phyloP scores from a whole-genome alignment of 2,888 invertebrate genomes.

The Andrena chrysosceles region DNA sequence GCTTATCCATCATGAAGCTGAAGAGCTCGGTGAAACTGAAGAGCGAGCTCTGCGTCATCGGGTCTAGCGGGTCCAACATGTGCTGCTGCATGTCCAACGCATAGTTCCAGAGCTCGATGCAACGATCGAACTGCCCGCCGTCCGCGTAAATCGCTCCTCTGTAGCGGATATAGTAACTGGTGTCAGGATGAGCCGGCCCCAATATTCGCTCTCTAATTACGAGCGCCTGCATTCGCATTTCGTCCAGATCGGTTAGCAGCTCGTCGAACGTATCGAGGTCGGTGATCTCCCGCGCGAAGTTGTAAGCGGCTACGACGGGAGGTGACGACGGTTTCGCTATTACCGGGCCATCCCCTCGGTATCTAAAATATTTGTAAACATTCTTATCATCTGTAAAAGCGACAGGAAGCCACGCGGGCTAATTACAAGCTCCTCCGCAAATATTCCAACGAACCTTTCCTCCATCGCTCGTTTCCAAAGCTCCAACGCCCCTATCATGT shows the following conservation, averaged over 20 bases:
- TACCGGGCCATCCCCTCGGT: conserved; percentile 87
- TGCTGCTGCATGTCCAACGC: conserved; percentile 98
- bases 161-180: conserved; percentile 98
- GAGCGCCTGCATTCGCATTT: conserved; percentile 97
- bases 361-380: conserved; percentile 83
- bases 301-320: conserved; percentile 94
- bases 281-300: conserved; percentile 93
- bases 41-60: conserved; percentile 97
- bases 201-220: conserved; percentile 96
- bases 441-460: conserved; percentile 88
- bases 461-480: conserved; percentile 97
- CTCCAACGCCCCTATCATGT: conserved; percentile 95
- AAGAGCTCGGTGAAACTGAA: conserved; percentile 98
- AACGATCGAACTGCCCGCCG: conserved; percentile 95
- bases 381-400: background rate
- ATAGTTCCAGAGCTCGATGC: conserved; percentile 98
- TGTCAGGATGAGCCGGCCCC: conserved; percentile 97
- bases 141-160: conserved; percentile 97
- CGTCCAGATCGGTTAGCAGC: conserved; percentile 96
- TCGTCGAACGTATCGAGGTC: conserved; percentile 93
- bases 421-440: background rate
- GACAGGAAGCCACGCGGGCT: too few species aligned
- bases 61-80: conserved; percentile 96
- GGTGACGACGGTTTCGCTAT: conserved; percentile 91
- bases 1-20: conserved; percentile 95